phyloP scores from a whole-genome alignment of 35 echinoderm and acorn worm genomes.

The Apostichopus japonicus region DNA sequence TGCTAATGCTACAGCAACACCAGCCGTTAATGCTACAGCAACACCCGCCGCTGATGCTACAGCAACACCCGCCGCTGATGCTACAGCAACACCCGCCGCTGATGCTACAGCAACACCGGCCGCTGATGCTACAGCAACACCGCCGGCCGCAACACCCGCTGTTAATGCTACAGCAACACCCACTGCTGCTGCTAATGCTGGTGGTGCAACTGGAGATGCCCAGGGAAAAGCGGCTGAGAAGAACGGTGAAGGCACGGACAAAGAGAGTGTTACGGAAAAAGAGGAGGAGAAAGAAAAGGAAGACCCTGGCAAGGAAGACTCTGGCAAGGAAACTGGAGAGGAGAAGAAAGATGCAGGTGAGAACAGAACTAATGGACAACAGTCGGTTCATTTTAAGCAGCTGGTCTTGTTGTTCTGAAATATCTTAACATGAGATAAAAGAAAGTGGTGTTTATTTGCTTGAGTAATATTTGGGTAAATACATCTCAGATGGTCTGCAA shows the following conservation, averaged over 20 bases:
- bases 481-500: no score
- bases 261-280: not conserved
- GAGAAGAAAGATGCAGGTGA: conserved; percentile 54
- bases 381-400: not conserved
- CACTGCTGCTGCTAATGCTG: conserved; percentile 20
- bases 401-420: no score
- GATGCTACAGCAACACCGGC: not conserved
- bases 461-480: no score
- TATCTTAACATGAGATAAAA: no score
- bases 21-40: not conserved
- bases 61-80: not conserved
- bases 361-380: not conserved
- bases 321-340: conserved; percentile 25
- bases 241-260: conserved; percentile 40
- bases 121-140: not conserved
- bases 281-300: conserved; percentile 29
- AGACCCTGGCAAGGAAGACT: conserved; percentile 24
- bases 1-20: conserved; percentile 4
- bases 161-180: conserved; percentile 7
- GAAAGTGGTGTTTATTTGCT: no score
- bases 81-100: conserved; percentile 26
- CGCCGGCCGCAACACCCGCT: not conserved
- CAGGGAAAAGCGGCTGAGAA: not conserved
- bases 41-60: not conserved
- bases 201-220: not conserved